phyloP scores from a whole-genome alignment of 2,888 invertebrate genomes.

The Drosophila helvetica region DNA sequence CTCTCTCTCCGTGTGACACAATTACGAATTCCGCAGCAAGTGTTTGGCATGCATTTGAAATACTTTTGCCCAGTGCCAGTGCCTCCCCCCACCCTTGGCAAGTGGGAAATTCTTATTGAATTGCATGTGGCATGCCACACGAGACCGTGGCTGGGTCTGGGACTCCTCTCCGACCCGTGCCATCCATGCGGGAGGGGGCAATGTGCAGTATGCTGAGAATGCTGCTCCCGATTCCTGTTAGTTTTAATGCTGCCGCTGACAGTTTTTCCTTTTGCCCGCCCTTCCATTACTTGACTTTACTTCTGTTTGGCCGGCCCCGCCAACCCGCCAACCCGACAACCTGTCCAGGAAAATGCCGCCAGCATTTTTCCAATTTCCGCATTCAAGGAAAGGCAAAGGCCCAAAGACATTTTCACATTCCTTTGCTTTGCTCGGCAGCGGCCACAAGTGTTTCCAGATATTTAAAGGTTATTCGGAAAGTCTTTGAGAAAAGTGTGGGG shows the following conservation, averaged over 20 bases:
- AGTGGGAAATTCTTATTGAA: slow-evolving; percentile 47
- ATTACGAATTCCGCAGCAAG: slow-evolving; percentile 40
- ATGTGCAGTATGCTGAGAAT: slow-evolving; percentile 44
- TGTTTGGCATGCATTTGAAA: slow-evolving; percentile 47
- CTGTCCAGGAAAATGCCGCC: slow-evolving; percentile 50
- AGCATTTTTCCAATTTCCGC: slow-evolving; percentile 55
- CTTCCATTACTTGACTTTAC: background rate
- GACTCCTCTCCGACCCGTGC: too few relatives aligned
- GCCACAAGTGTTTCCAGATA: slow-evolving; percentile 19
- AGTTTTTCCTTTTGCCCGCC: slow-evolving; percentile 49
- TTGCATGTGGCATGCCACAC: slow-evolving; percentile 45
- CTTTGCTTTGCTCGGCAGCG: slow-evolving; percentile 12
- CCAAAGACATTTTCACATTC: slow-evolving; percentile 37
- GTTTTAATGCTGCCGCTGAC: slow-evolving; percentile 65
- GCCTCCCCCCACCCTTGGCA: slow-evolving; percentile 3
- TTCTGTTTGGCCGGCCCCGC: slow-evolving; percentile 7
- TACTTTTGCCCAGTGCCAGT: slow-evolving; percentile 3
- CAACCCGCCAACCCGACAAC: slow-evolving; percentile 21
- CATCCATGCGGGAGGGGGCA: slow-evolving; percentile 8
- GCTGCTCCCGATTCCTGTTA: slow-evolving; percentile 37
- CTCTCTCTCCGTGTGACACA: slow-evolving; percentile 31
- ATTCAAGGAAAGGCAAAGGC: slow-evolving; percentile 37
- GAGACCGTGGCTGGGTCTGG: slow-evolving; percentile 13
- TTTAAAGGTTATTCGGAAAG: background rate
- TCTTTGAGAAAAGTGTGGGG: background rate